Evolutionary conservation across 2,888 invertebrate genomes (phyloP).

Genomic region (Chalcis sispes): DNA sequence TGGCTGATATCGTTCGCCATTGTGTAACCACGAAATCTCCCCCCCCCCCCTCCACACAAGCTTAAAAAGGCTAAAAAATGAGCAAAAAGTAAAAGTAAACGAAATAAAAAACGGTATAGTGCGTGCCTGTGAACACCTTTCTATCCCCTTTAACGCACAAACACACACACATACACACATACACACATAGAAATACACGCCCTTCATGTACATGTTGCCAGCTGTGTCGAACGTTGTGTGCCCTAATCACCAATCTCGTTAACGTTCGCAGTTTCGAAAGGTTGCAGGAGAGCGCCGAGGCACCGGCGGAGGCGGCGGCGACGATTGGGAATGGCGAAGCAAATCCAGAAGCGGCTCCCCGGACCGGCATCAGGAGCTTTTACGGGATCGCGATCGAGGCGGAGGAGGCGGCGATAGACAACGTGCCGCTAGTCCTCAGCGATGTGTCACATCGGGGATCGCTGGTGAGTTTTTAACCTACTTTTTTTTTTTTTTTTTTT

Average conservation of each 20-base stretch:
- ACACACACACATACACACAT: neutral
- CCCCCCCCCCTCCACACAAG: too few relatives aligned
- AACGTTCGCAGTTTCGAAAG: slow-evolving; percentile 76
- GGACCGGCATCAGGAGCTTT: slow-evolving; percentile 77
- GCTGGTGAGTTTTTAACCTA: slow-evolving; percentile 66
- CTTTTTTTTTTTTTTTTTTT: too few relatives aligned
- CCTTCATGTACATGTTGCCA: slow-evolving; percentile 26
- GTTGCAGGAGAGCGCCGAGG: slow-evolving; percentile 76
- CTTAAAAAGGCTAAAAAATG: too few relatives aligned
- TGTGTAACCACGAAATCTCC: too few relatives aligned
- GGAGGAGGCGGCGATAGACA: slow-evolving; percentile 62
- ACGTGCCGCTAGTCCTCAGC: slow-evolving; percentile 70
- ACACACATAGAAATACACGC: neutral
- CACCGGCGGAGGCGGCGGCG: too few relatives aligned
- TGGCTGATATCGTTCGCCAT: too few relatives aligned
- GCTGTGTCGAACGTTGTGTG: slow-evolving; percentile 45
- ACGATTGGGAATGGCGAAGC: slow-evolving; percentile 75
- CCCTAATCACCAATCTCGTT: slow-evolving; percentile 59
- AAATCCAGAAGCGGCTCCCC: slow-evolving; percentile 74
- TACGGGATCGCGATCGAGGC: slow-evolving; percentile 35
- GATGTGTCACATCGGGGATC: slow-evolving; percentile 57
- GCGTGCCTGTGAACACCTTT: too few relatives aligned
- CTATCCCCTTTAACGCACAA: too few relatives aligned
- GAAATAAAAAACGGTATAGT: too few relatives aligned
- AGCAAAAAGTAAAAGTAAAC: too few relatives aligned